A percentile compares a stretch with the other conserved stretches of the same genome.
phyloP scores from a whole-genome alignment of 2,797 vertebrate genomes.

The Galaxias olidus region DNA sequence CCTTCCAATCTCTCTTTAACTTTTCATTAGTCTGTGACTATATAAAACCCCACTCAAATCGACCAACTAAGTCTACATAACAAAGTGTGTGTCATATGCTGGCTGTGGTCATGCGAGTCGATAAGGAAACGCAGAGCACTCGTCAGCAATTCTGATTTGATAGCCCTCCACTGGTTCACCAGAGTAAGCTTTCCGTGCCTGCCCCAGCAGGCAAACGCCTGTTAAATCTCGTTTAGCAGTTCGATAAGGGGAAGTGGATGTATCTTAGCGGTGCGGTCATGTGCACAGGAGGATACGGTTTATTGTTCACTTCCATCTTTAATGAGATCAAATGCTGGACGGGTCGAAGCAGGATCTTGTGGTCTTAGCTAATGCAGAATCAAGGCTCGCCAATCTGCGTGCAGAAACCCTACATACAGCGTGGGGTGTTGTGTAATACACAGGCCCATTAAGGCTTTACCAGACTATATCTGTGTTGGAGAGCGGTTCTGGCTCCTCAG shows the following conservation, averaged over 20 bases:
- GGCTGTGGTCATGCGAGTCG: slow-evolving; percentile 16
- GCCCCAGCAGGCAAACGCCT: slow-evolving; percentile 45
- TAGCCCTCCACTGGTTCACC: slow-evolving; percentile 34
- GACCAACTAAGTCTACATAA: too few relatives aligned
- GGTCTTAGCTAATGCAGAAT: slow-evolving; percentile 51
- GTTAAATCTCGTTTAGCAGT: slow-evolving; percentile 63
- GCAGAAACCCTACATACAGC: slow-evolving; percentile 40
- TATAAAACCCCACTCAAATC: not conserved
- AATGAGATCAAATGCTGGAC: slow-evolving; percentile 63
- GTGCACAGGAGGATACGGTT: slow-evolving; percentile 60
- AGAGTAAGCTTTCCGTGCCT: slow-evolving; percentile 46
- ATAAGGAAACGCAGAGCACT: slow-evolving; percentile 36
- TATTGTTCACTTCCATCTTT: slow-evolving; percentile 72
- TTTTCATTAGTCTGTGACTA: too few relatives aligned
- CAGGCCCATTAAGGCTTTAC: slow-evolving; percentile 47
- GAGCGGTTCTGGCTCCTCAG: slow-evolving; percentile 30
- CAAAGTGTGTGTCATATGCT: slow-evolving; percentile 21
- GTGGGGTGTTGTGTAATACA: slow-evolving; percentile 48
- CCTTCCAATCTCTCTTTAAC: too few relatives aligned
- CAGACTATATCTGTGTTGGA: slow-evolving; percentile 54
- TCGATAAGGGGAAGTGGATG: slow-evolving; percentile 48
- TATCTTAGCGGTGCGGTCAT: slow-evolving; percentile 46
- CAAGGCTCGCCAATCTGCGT: slow-evolving; percentile 36
- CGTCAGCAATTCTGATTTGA: slow-evolving; percentile 43
- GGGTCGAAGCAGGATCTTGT: slow-evolving; percentile 55